These are phyloP conservation scores for Azorinus chamasolen DNA, from an alignment of 2,888 invertebrate species.

Conservation along the genomic window DNA sequence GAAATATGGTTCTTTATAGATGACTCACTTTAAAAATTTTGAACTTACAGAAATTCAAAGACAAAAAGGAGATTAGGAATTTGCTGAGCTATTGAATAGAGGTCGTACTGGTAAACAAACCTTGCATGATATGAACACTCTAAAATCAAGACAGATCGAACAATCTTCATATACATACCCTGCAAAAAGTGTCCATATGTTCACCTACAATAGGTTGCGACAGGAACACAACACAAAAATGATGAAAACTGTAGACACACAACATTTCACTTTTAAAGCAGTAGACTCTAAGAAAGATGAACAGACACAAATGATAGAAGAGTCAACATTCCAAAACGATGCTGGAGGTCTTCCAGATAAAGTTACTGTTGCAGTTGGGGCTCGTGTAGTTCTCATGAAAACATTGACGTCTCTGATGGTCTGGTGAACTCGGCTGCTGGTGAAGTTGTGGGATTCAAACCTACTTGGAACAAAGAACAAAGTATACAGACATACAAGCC, in stretches of 20 bases:
- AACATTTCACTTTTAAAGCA: conserved; percentile 32
- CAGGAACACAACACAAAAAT: conserved; percentile 34
- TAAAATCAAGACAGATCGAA: conserved; percentile 32
- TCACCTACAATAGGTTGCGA: conserved; percentile 12
- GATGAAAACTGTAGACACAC: conserved; percentile 14
- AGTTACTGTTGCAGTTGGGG: conserved; percentile 24
- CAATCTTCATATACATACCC: conserved; percentile 20
- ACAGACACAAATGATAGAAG: conserved; percentile 33
- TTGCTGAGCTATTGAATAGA: conserved; percentile 54
- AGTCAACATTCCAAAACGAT: conserved; percentile 6
- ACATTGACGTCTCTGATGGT: conserved; percentile 48
- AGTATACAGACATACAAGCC: conserved; percentile 19
- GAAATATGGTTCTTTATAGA: conserved; percentile 55
- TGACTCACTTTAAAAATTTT: conserved; percentile 40
- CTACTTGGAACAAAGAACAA: conserved; percentile 5
- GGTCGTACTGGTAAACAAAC: conserved; percentile 43
- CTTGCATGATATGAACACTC: conserved; percentile 33
- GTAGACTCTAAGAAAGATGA: conserved; percentile 37
- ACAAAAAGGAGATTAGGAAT: conserved; percentile 49
- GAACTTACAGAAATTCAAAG: conserved; percentile 56
- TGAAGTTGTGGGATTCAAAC: conserved; percentile 18
- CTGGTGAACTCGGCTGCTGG: conserved; percentile 41
- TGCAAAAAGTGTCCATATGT: conserved; percentile 27
- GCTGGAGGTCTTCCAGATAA: conserved; percentile 25
- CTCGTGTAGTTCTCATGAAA: conserved; percentile 40